A percentile compares a stretch with the other conserved stretches of the same genome.
These are phyloP conservation scores for Lamellibrachia satsuma DNA, from an alignment of 2,888 invertebrate species.

Conservation along the genomic window DNA sequence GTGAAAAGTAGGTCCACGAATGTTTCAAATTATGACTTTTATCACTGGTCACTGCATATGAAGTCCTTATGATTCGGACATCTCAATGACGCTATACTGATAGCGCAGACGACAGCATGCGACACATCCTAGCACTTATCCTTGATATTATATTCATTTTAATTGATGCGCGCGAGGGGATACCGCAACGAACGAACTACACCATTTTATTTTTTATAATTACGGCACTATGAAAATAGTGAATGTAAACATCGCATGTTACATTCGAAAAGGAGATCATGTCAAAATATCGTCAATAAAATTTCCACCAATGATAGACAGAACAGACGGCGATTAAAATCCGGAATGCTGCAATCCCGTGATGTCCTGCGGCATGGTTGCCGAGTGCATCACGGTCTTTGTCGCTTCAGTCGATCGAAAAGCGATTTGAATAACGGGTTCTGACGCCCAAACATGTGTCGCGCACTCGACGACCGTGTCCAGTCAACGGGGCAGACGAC, in stretches of 20 bases:
- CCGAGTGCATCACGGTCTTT: neutral
- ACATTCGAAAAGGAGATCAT: neutral
- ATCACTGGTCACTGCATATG: neutral
- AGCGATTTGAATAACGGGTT: neutral
- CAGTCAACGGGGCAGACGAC: neutral
- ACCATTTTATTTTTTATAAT: neutral
- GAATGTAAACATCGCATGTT: neutral
- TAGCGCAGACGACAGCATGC: neutral
- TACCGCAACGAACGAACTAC: neutral
- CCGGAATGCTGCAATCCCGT: neutral
- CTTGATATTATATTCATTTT: too few relatives aligned
- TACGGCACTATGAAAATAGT: neutral
- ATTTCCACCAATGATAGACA: neutral
- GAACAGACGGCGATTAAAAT: neutral
- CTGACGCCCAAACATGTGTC: constrained; percentile 5
- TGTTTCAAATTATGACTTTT: too few relatives aligned
- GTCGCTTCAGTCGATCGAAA: neutral
- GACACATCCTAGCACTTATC: too few relatives aligned
- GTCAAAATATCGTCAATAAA: neutral
- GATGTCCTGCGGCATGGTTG: neutral
- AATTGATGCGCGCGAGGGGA: too few relatives aligned
- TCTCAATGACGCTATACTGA: neutral
- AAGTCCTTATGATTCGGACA: neutral
- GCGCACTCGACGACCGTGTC: neutral
- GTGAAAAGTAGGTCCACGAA: too few relatives aligned